These are phyloP conservation scores for Epinephelus awoara DNA, from an alignment of 2,797 vertebrate genomes.

Conservation along the genomic window DNA sequence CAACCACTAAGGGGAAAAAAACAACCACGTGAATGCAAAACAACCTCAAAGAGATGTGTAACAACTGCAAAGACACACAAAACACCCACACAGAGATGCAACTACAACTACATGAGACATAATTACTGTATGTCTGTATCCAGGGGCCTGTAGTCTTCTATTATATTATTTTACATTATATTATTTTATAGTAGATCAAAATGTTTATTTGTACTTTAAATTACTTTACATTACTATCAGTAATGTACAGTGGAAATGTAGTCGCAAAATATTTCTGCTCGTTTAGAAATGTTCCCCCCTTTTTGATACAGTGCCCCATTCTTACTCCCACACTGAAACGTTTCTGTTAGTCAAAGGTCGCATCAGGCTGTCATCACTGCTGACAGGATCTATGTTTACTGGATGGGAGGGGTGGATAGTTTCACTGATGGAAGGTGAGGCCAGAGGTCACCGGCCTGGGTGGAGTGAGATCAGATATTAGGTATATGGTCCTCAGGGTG, in stretches of 20 bases:
- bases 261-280: neutral
- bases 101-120: no score
- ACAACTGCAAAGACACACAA: neutral
- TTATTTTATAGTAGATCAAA: no score
- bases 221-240: no score
- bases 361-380: constrained; percentile 26
- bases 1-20: neutral
- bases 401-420: constrained; percentile 30
- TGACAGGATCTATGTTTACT: constrained; percentile 18
- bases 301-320: neutral
- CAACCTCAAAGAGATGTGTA: neutral
- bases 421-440: constrained; percentile 25
- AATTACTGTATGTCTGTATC: no score
- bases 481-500: constrained; percentile 30
- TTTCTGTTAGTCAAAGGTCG: constrained; percentile 3
- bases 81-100: neutral
- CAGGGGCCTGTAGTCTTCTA: no score
- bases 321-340: neutral
- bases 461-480: constrained; percentile 22
- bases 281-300: no score
- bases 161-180: no score
- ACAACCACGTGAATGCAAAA: neutral
- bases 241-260: neutral
- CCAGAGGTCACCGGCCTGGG: constrained; percentile 55
- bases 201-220: no score